phyloP scores from a whole-genome alignment of 1,140 invertebrate species.

The Brachionus plicatilis region DNA sequence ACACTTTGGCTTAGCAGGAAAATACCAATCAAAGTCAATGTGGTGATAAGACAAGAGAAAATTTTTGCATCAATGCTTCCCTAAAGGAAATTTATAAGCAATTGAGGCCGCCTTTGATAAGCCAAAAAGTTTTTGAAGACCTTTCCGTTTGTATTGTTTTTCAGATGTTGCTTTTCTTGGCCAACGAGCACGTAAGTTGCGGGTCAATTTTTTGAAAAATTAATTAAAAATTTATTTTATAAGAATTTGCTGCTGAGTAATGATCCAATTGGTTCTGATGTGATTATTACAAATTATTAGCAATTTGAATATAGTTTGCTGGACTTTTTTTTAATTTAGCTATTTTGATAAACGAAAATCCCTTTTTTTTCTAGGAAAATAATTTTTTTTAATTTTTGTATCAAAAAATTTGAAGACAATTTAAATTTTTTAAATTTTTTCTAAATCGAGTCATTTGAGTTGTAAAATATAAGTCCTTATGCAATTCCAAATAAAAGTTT shows the following conservation, averaged over 20 bases:
- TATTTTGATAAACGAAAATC: neutral
- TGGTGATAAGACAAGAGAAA: neutral
- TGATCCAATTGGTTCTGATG: slow-evolving; percentile 31
- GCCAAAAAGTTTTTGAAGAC: slow-evolving; percentile 28
- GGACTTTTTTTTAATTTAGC: neutral
- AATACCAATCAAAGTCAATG: neutral
- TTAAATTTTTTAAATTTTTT: too few relatives aligned
- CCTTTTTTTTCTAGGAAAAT: too few relatives aligned
- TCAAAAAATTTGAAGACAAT: too few relatives aligned
- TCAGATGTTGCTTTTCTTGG: slow-evolving; percentile 30
- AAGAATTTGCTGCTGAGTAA: slow-evolving; percentile 31
- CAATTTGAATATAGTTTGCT: neutral
- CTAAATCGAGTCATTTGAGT: too few relatives aligned
- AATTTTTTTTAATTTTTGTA: too few relatives aligned
- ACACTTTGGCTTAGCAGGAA: slow-evolving; percentile 17
- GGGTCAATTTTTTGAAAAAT: neutral
- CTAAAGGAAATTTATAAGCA: slow-evolving; percentile 18
- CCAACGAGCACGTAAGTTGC: slow-evolving; percentile 28
- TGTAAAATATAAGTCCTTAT: too few relatives aligned
- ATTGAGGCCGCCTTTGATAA: neutral
- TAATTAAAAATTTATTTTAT: neutral
- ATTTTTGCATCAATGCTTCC: neutral
- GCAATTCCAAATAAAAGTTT: too few relatives aligned
- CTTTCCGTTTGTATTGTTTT: slow-evolving; percentile 23
- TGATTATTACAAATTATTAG: slow-evolving; percentile 31